A percentile compares a stretch with the other conserved stretches of the same genome.
Evolutionary conservation across 1,140 invertebrate species (phyloP).

Genomic region (Daktulosphaira vitifoliae): DNA sequence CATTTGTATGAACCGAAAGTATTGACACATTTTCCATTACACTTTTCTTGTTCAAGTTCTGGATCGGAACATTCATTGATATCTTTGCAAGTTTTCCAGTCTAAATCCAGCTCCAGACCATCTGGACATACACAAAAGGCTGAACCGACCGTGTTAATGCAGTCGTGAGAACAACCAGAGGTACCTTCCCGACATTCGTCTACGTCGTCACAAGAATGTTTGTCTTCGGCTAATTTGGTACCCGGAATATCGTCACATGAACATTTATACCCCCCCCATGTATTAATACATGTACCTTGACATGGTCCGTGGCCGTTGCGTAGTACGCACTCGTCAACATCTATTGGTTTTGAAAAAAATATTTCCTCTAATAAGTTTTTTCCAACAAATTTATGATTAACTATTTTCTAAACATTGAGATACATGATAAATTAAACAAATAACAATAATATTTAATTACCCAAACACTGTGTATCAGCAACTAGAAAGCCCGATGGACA

Average conservation of each 20-base stretch:
- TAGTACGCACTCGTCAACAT: constrained; percentile 53
- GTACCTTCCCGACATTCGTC: constrained; percentile 48
- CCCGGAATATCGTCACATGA: constrained; percentile 48
- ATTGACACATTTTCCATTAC: constrained; percentile 52
- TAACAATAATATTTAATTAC: constrained; percentile 39
- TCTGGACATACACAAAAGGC: constrained; percentile 61
- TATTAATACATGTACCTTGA: constrained; percentile 57
- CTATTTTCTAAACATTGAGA: too few species aligned
- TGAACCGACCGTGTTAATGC: constrained; percentile 61
- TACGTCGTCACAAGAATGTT: constrained; percentile 46
- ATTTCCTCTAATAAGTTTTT: too few species aligned
- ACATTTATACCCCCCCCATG: constrained; percentile 53
- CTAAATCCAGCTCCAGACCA: constrained; percentile 49
- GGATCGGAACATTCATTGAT: constrained; percentile 48
- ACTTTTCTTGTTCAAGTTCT: constrained; percentile 7
- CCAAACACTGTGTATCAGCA: constrained; percentile 42
- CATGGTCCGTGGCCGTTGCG: constrained; percentile 60
- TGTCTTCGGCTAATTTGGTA: constrained; percentile 51
- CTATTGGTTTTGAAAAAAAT: constrained; percentile 43
- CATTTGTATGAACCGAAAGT: constrained; percentile 53
- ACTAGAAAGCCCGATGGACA: constrained; percentile 49
- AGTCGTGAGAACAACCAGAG: constrained; percentile 53
- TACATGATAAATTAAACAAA: too few species aligned
- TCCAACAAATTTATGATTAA: too few species aligned
- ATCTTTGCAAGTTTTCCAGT: constrained; percentile 54